A percentile compares a stretch with the other conserved stretches of the same genome.
These are phyloP conservation scores for Grammomys dolichurus DNA, from an alignment of 2,113 vertebrate species.

Conservation along the genomic window DNA sequence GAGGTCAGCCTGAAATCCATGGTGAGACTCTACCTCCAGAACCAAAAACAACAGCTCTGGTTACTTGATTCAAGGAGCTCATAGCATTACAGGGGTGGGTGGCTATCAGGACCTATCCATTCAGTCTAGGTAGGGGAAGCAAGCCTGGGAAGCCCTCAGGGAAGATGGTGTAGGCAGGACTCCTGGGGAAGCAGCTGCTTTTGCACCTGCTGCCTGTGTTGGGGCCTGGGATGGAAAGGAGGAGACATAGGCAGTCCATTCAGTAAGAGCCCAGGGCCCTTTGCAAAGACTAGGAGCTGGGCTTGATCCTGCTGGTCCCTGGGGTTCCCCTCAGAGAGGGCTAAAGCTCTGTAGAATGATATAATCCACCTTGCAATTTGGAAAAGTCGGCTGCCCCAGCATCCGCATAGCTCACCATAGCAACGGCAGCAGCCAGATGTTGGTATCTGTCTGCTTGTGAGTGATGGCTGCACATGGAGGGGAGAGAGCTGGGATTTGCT, in stretches of 20 bases:
- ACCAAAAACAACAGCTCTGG: background rate
- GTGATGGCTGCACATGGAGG: slow-evolving; percentile 40
- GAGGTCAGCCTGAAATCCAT: background rate
- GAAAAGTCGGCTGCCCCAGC: slow-evolving; percentile 23
- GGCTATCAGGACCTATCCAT: background rate
- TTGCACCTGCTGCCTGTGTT: background rate
- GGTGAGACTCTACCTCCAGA: background rate
- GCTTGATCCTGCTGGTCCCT: background rate
- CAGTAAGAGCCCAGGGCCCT: background rate
- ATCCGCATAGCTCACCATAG: background rate
- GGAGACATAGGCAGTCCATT: background rate
- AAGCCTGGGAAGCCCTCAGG: background rate
- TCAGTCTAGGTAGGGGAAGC: background rate
- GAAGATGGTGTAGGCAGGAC: background rate
- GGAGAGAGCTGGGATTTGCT: background rate
- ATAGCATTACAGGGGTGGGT: background rate
- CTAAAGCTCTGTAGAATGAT: slow-evolving; percentile 43
- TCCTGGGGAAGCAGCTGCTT: background rate
- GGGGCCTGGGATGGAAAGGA: background rate
- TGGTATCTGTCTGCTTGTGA: slow-evolving; percentile 20
- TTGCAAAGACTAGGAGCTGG: background rate
- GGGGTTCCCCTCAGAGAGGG: background rate
- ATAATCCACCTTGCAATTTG: slow-evolving; percentile 62
- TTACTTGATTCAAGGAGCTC: background rate
- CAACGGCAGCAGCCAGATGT: slow-evolving; percentile 51